Conservation (phyloP, 2,113 vertebrate species). For the Silurus meridionalis region DNA sequence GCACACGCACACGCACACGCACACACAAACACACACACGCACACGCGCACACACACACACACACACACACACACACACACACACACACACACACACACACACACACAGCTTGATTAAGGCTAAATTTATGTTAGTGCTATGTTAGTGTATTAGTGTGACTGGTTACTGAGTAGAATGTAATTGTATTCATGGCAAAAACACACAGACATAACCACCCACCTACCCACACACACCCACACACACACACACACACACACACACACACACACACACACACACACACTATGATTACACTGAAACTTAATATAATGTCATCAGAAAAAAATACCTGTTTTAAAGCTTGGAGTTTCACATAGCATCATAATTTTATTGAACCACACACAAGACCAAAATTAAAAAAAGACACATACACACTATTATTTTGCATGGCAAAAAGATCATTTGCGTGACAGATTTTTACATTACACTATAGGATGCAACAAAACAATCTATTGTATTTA, state of each 20-base stretch:
- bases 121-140: background rate
- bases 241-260: conserved; percentile 1
- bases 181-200: background rate
- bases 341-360: background rate
- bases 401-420: background rate
- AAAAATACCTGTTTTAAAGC: background rate
- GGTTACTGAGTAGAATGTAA: background rate
- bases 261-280: background rate
- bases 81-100: background rate
- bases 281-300: background rate
- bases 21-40: background rate
- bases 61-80: background rate
- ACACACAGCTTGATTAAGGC: background rate
- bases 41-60: background rate
- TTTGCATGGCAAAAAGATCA: background rate
- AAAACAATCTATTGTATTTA: background rate
- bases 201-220: too few relatives aligned
- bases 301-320: conserved; percentile 11
- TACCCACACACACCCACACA: background rate
- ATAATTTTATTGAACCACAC: background rate
- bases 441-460: background rate
- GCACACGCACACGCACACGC: background rate
- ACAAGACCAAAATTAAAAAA: background rate
- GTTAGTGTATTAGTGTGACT: background rate
- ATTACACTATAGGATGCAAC: background rate